Evolutionary conservation across 2,888 invertebrate genomes (phyloP).

Genomic region (Cyclophora punctaria): DNA sequence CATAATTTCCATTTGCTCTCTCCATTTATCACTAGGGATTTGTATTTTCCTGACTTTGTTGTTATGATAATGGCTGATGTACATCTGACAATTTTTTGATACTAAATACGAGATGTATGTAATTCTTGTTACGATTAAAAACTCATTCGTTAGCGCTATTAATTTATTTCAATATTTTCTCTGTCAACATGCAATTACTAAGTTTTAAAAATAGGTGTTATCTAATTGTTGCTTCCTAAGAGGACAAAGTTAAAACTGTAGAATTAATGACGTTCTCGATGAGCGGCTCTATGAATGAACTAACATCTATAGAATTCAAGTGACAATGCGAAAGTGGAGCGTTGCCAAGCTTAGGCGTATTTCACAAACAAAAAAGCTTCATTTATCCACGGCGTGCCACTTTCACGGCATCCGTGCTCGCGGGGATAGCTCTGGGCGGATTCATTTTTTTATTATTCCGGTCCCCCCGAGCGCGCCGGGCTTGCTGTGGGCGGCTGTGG

Average conservation of each 20-base stretch:
- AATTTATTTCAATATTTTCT: too few species aligned
- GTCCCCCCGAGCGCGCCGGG: constrained; percentile 40
- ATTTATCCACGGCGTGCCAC: constrained; percentile 73
- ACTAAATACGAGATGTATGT: too few species aligned
- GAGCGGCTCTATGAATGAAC: constrained; percentile 49
- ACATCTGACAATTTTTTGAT: too few species aligned
- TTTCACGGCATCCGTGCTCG: constrained; percentile 72
- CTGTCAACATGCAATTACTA: too few species aligned
- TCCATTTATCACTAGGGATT: too few species aligned
- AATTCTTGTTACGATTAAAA: too few species aligned
- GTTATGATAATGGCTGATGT: too few species aligned
- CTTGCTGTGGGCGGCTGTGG: constrained; percentile 38
- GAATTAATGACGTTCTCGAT: constrained; percentile 51
- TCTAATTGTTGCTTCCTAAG: constrained; percentile 1
- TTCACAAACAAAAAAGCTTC: constrained; percentile 70
- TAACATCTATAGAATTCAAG: constrained; percentile 65
- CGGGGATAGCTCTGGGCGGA: constrained; percentile 55
- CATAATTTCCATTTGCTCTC: not conserved
- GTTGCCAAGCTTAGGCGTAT: constrained; percentile 64
- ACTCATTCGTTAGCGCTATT: too few species aligned
- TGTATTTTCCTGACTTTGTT: too few species aligned
- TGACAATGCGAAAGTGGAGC: constrained; percentile 68
- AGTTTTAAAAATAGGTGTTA: not conserved
- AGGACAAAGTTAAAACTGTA: constrained; percentile 29
- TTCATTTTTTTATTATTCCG: constrained; percentile 67